Evolutionary conservation across 2,797 vertebrate genomes (phyloP), one percentile per base, ranked within the genome.

Genomic region (Atherinosoma microstoma): DNA sequence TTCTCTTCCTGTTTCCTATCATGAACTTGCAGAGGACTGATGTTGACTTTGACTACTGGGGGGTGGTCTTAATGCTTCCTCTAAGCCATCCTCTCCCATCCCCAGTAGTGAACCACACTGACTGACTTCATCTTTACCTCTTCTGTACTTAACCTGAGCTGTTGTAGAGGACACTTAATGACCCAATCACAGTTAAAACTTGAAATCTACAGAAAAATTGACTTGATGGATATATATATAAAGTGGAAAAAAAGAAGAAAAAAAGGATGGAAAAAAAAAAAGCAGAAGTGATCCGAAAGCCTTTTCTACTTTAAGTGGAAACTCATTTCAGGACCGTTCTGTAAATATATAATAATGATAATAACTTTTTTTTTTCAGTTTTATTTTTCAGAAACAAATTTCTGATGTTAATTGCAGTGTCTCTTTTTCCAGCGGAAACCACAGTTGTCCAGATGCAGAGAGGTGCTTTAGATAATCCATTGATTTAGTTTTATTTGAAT

Each of bases 391-490:
- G 87, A 93, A 92, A 88, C 84, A 66, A 83, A 89, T 93, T 91
- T 90, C 90, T 88, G 89, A 93, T 92, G 88, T 42, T 94, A 92
- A 93, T 94, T 90, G 94, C 93, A 93, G 93, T 94, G 91, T 92
- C 85, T 93, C 93, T 88, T 93, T 92, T 92, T 92, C 82, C 91
- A 92, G 80, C 87, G 88, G 87, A 92, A 87, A 83, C 88, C 75
- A 79, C 92, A 90, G 89, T 92, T 94, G 85, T 93, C 94, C 93
- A 87, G 93, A 94, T 95, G 95, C 95, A 95, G 94, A 92, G 94
- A 96, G 95, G 92, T 94, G 95, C 94, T 95, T 96, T 95, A 95
- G 95, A 95, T 95, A 94, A 96, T 96, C 93, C 94, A 90, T 88
- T 94, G 94, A 96, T 96, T 94, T 93, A 94, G 94, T 94, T 96